phyloP scores from a whole-genome alignment of 2,888 invertebrate genomes.

The Arge pagana region DNA sequence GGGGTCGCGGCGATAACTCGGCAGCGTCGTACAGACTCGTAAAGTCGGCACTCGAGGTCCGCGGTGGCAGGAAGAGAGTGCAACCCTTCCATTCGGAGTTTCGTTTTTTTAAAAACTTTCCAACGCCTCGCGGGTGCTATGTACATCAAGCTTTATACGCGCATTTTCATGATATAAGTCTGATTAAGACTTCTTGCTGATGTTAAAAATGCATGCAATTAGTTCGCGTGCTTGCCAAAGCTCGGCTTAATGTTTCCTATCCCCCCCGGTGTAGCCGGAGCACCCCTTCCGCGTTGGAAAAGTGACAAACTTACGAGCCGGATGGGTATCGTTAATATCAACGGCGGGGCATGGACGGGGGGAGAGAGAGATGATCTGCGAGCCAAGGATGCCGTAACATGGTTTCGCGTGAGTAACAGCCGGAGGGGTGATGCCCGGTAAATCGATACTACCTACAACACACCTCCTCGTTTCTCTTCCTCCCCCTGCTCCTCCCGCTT shows the following conservation, averaged over 20 bases:
- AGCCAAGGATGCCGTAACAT: conserved; percentile 38
- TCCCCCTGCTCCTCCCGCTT: no score
- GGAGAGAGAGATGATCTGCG: conserved; percentile 39
- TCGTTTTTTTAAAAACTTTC: conserved; percentile 15
- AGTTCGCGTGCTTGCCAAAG: conserved; percentile 32
- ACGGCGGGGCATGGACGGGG: conserved; percentile 30
- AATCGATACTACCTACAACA: conserved; percentile 17
- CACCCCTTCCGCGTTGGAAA: conserved; percentile 39
- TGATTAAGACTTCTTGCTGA: conserved; percentile 52
- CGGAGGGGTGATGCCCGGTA: conserved; percentile 18
- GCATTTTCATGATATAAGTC: conserved; percentile 47
- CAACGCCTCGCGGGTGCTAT: conserved; percentile 15
- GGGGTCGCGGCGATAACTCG: conserved; percentile 14
- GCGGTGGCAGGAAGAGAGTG: conserved; percentile 11
- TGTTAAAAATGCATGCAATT: conserved; percentile 57
- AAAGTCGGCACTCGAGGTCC: conserved; percentile 15
- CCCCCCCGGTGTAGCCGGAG: conserved; percentile 16
- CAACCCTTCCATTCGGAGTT: conserved; percentile 13
- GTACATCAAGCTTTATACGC: conserved; percentile 18
- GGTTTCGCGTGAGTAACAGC: conserved; percentile 39
- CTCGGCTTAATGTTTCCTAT: conserved; percentile 12
- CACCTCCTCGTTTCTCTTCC: no score
- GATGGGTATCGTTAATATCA: conserved; percentile 54
- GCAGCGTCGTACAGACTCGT: conserved; percentile 3
- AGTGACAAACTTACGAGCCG: conserved; percentile 57